Percentiles rank a stretch among this genome's conserved stretches.
Evolutionary conservation across 2,888 invertebrate species (phyloP).

Genomic region (Ophraella communa): DNA sequence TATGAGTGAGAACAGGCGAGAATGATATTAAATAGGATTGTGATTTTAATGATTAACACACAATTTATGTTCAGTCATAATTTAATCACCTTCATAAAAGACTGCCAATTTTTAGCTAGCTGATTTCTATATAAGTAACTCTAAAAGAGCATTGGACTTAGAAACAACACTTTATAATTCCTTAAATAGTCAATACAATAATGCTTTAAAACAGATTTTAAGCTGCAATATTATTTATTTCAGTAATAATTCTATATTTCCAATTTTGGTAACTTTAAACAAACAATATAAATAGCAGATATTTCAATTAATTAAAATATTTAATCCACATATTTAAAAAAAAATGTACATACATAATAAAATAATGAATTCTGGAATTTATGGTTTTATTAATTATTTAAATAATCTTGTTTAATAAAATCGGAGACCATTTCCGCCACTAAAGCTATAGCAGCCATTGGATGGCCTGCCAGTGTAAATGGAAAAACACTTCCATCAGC

Average conservation of each 20-base stretch:
- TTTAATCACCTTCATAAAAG: too few relatives aligned
- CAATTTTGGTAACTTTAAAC: too few relatives aligned
- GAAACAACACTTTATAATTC: too few relatives aligned
- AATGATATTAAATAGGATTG: neutral
- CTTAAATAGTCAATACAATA: too few relatives aligned
- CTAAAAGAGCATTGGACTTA: neutral
- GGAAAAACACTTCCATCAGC: conserved; percentile 73
- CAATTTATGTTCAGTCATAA: neutral
- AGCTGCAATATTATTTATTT: too few relatives aligned
- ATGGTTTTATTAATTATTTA: neutral
- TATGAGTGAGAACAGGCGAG: neutral
- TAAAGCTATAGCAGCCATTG: conserved; percentile 72
- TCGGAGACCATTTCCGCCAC: conserved; percentile 74
- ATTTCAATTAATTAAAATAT: too few relatives aligned
- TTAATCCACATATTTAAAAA: too few relatives aligned
- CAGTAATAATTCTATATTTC: too few relatives aligned
- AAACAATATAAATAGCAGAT: too few relatives aligned
- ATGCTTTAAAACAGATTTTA: too few relatives aligned
- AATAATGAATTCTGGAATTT: too few relatives aligned
- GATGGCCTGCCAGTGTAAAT: conserved; percentile 68
- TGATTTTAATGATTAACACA: neutral
- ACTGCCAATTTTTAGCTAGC: neutral
- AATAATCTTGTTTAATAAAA: conserved; percentile 35
- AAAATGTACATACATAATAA: too few relatives aligned
- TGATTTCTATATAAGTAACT: neutral